Conservation (phyloP, 2,113 vertebrate species). For the Tragelaphus buxtoni region DNA sequence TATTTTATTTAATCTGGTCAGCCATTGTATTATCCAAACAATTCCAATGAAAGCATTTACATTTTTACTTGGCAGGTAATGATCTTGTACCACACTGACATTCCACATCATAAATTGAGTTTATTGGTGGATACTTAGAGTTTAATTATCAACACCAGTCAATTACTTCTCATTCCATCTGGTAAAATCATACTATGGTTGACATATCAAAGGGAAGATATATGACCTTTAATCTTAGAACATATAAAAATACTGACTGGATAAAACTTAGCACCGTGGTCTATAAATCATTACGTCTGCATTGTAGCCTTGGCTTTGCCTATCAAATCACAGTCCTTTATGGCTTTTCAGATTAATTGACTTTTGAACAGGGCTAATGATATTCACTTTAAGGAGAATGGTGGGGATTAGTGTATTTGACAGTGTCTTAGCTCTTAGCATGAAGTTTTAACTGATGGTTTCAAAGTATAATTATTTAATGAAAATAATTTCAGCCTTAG, state of each 20-base stretch:
- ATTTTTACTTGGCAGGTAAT: neutral
- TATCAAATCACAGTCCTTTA: neutral
- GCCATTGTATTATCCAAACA: neutral
- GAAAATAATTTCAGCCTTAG: neutral
- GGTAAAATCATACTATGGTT: neutral
- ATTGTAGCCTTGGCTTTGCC: neutral
- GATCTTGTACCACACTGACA: neutral
- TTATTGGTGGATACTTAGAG: neutral
- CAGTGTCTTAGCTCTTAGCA: neutral
- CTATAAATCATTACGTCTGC: neutral
- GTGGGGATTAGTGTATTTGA: neutral
- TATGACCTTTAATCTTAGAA: conserved; percentile 11
- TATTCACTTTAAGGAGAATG: neutral
- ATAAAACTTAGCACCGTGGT: neutral
- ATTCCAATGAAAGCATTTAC: neutral
- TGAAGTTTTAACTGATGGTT: neutral
- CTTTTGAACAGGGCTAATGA: neutral
- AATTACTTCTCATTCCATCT: neutral
- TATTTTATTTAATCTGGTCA: neutral
- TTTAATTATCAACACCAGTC: conserved; percentile 26
- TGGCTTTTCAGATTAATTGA: neutral
- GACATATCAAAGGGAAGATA: neutral
- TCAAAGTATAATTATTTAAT: neutral
- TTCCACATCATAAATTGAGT: neutral
- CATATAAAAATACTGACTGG: neutral